A percentile compares a stretch with the other conserved stretches of the same genome.
phyloP scores from a whole-genome alignment of 2,113 vertebrate species.

The Tyto alba region DNA sequence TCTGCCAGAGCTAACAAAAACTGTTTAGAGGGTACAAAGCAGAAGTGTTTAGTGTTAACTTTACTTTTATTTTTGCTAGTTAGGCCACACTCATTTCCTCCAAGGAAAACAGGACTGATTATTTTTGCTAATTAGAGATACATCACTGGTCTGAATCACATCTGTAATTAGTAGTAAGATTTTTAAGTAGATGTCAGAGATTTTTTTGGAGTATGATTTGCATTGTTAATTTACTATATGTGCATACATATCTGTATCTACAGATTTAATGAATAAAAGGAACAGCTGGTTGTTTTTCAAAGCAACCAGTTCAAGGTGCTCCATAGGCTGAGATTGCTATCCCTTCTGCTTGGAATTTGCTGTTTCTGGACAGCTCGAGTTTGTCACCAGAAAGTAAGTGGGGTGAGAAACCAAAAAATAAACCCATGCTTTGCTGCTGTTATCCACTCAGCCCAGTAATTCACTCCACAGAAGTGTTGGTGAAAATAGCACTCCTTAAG shows the following conservation, averaged over 20 bases:
- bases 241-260: neutral
- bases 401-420: neutral
- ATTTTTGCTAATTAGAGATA: slow-evolving; percentile 57
- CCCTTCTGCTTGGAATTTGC: neutral
- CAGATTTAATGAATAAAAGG: neutral
- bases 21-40: neutral
- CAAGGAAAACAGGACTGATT: slow-evolving; percentile 39
- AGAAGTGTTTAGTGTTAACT: neutral
- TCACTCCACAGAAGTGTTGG: neutral
- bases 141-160: slow-evolving; percentile 38
- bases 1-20: slow-evolving; percentile 23
- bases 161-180: slow-evolving; percentile 7
- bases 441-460: neutral
- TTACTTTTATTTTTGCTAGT: slow-evolving; percentile 9
- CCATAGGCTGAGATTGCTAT: neutral
- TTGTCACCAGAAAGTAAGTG: neutral
- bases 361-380: neutral
- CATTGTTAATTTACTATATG: neutral
- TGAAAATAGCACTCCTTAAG: neutral
- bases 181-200: slow-evolving; percentile 1
- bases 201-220: neutral
- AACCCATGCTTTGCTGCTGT: neutral
- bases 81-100: neutral
- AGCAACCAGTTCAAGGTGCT: neutral
- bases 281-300: neutral